Evolutionary conservation across 2,888 invertebrate genomes (phyloP).

Genomic region (Allolobophora icterica): DNA sequence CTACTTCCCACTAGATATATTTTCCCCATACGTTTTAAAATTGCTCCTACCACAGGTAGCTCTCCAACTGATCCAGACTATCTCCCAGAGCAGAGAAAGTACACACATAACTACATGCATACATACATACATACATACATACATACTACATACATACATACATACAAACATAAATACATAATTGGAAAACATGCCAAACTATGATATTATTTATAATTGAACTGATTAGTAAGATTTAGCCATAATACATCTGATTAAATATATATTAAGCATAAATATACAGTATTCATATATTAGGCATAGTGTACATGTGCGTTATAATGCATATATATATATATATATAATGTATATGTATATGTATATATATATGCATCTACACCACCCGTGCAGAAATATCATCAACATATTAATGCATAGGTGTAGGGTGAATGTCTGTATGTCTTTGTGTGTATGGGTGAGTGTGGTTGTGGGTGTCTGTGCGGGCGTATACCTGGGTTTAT

Average conservation of each 20-base stretch:
- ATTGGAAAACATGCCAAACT: not conserved
- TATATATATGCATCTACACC: not conserved
- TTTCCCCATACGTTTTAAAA: too few species aligned
- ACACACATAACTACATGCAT: too few species aligned
- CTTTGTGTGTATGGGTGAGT: not conserved
- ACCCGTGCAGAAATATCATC: not conserved
- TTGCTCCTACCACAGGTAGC: too few species aligned
- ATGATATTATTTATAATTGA: not conserved
- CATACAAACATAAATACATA: too few species aligned
- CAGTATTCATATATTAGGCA: not conserved
- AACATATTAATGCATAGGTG: not conserved
- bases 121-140: too few species aligned
- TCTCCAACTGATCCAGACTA: too few species aligned
- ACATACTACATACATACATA: too few species aligned
- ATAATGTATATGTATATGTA: not conserved
- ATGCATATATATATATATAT: not conserved
- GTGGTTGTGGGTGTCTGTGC: not conserved
- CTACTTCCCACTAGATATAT: too few species aligned
- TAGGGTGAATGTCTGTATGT: not conserved
- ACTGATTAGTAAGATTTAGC: not conserved
- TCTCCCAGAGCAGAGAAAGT: too few species aligned
- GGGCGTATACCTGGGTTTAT: not conserved
- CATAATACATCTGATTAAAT: not conserved
- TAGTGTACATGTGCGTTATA: not conserved
- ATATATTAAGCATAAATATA: not conserved